Evolutionary conservation across 2,888 invertebrate species (phyloP).

Genomic region (Dorcus parallelipipedus): DNA sequence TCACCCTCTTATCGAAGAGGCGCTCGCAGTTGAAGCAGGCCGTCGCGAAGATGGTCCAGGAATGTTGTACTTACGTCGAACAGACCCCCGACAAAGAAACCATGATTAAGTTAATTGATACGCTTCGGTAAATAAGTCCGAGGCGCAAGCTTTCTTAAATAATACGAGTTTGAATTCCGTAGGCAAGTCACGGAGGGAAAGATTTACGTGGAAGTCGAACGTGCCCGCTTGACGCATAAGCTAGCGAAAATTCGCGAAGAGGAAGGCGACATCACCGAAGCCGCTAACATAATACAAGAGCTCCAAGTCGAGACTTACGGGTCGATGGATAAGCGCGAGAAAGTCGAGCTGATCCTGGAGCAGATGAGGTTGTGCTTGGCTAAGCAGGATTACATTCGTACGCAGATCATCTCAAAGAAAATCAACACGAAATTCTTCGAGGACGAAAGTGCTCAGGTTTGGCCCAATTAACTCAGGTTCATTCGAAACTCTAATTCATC

Average conservation of each 20-base stretch:
- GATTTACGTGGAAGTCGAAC: constrained; percentile 99
- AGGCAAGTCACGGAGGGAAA: constrained; percentile 91
- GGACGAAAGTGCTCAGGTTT: constrained; percentile 67
- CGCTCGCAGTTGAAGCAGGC: constrained; percentile 95
- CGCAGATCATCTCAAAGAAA: constrained; percentile 98
- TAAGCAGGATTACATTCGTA: constrained; percentile 93
- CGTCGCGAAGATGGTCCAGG: constrained; percentile 95
- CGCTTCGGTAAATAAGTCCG: constrained; percentile 55
- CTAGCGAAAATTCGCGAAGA: constrained; percentile 81
- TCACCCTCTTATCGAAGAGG: constrained; percentile 85
- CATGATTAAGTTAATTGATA: constrained; percentile 93
- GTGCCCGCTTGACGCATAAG: constrained; percentile 91
- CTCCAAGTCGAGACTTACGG: constrained; percentile 97
- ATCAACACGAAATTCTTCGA: constrained; percentile 97
- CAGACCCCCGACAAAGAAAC: constrained; percentile 87
- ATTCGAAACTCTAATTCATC: no score
- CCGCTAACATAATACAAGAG: constrained; percentile 93
- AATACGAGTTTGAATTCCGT: background rate
- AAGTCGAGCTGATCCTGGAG: constrained; percentile 93
- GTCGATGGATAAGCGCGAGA: constrained; percentile 97
- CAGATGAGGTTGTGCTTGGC: constrained; percentile 97
- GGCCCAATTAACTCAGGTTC: background rate
- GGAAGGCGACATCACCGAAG: constrained; percentile 80
- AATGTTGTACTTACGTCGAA: constrained; percentile 90
- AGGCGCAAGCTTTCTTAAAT: background rate